Percentiles rank a stretch among this genome's conserved stretches.
phyloP scores from a whole-genome alignment of 1,140 invertebrate genomes.

The Lethocerus indicus region DNA sequence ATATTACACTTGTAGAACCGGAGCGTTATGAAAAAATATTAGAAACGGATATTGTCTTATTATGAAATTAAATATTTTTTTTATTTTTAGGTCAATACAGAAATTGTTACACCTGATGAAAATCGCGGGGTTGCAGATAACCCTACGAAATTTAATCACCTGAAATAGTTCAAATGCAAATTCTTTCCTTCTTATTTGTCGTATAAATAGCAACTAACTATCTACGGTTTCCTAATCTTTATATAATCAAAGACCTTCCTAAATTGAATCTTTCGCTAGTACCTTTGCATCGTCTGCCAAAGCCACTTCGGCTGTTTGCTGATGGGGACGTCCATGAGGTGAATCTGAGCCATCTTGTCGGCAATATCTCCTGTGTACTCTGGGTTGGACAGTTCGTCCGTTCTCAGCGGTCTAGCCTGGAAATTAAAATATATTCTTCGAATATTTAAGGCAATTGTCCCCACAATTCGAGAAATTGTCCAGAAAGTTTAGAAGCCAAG shows the following conservation, averaged over 20 bases:
- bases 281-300: constrained; percentile 69
- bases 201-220: background rate
- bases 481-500: too few species aligned
- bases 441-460: too few species aligned
- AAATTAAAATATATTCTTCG: constrained; percentile 11
- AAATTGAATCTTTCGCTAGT: constrained; percentile 18
- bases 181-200: background rate
- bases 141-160: background rate
- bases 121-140: background rate
- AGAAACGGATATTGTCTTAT: too few species aligned
- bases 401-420: constrained; percentile 60
- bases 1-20: too few species aligned
- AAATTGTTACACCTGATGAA: background rate
- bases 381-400: constrained; percentile 57
- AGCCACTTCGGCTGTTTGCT: constrained; percentile 86
- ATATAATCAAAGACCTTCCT: background rate
- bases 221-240: background rate
- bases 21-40: too few species aligned
- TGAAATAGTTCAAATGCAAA: background rate
- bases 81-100: too few species aligned
- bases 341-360: constrained; percentile 79
- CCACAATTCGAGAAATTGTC: too few species aligned
- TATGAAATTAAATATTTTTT: too few species aligned
- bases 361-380: constrained; percentile 64
- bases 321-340: constrained; percentile 78